Conservation (phyloP, 2,888 invertebrate species). For the Iselma pallidipennis region DNA sequence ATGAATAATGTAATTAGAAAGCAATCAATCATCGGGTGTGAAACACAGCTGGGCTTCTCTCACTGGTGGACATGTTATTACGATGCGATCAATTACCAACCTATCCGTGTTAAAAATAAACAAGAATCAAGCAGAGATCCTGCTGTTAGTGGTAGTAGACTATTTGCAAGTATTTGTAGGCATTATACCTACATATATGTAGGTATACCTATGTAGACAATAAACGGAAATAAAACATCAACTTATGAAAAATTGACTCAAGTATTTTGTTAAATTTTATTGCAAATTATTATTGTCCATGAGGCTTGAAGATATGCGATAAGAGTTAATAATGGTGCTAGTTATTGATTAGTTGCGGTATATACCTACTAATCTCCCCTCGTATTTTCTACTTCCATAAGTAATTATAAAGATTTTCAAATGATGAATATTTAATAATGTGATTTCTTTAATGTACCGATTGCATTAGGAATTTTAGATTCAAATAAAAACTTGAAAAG, state of each 20-base stretch:
- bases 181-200: too few species aligned
- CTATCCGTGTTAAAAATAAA: constrained; percentile 37
- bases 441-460: background rate
- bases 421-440: background rate
- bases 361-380: too few species aligned
- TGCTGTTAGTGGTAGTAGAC: background rate
- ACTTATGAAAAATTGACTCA: too few species aligned
- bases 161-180: too few species aligned
- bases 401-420: too few species aligned
- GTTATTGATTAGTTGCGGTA: too few species aligned
- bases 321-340: background rate
- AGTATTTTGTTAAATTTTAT: too few species aligned
- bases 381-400: too few species aligned
- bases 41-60: constrained; percentile 49
- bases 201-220: too few species aligned
- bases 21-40: constrained; percentile 52
- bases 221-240: too few species aligned
- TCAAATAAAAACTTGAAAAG: background rate
- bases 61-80: constrained; percentile 45
- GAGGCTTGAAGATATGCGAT: too few species aligned
- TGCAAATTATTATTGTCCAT: too few species aligned
- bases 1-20: constrained; percentile 55
- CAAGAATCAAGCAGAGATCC: constrained; percentile 7
- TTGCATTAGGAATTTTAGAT: background rate
- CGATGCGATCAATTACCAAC: constrained; percentile 46